A percentile compares a stretch with the other conserved stretches of the same genome.
Conservation (phyloP, 2,797 vertebrate species). For the Salarias fasciatus region DNA sequence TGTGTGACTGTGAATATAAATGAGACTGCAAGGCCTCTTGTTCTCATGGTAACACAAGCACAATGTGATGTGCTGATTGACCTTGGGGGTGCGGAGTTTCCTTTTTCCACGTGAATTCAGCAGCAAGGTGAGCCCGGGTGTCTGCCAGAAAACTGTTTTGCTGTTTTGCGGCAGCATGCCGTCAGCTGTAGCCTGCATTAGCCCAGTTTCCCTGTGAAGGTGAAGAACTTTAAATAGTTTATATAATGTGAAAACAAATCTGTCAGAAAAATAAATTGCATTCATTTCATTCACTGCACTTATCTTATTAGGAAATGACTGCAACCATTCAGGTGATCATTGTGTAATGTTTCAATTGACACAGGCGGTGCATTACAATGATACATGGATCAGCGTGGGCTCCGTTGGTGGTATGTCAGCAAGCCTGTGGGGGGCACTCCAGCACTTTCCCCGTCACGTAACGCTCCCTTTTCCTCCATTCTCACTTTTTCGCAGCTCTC, state of each 20-base stretch:
- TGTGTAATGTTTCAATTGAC: slow-evolving; percentile 67
- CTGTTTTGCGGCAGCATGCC: slow-evolving; percentile 11
- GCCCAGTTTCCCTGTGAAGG: slow-evolving; percentile 30
- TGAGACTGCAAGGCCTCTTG: slow-evolving; percentile 70
- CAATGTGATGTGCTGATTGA: slow-evolving; percentile 75
- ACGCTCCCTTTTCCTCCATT: slow-evolving; percentile 41
- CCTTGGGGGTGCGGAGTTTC: slow-evolving; percentile 70
- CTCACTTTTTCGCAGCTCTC: slow-evolving; percentile 50
- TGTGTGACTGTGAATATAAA: slow-evolving; percentile 80
- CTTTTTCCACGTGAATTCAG: slow-evolving; percentile 43
- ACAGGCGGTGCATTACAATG: slow-evolving; percentile 62
- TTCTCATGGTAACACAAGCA: slow-evolving; percentile 82
- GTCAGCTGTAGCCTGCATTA: slow-evolving; percentile 17
- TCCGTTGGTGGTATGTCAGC: slow-evolving; percentile 26
- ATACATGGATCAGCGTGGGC: slow-evolving; percentile 53
- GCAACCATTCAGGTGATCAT: slow-evolving; percentile 65
- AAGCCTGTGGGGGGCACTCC: slow-evolving; percentile 81
- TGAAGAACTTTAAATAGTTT: slow-evolving; percentile 36
- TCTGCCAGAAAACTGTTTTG: slow-evolving; percentile 17
- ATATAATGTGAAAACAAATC: slow-evolving; percentile 49
- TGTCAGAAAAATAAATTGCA: slow-evolving; percentile 50
- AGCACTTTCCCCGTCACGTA: slow-evolving; percentile 69
- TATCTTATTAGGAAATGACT: slow-evolving; percentile 65
- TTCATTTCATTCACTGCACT: slow-evolving; percentile 59
- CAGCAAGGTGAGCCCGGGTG: slow-evolving; percentile 44